Base-by-base conservation (phyloP, 2,888 invertebrate species). In the Metallyticus violacea region DNA sequence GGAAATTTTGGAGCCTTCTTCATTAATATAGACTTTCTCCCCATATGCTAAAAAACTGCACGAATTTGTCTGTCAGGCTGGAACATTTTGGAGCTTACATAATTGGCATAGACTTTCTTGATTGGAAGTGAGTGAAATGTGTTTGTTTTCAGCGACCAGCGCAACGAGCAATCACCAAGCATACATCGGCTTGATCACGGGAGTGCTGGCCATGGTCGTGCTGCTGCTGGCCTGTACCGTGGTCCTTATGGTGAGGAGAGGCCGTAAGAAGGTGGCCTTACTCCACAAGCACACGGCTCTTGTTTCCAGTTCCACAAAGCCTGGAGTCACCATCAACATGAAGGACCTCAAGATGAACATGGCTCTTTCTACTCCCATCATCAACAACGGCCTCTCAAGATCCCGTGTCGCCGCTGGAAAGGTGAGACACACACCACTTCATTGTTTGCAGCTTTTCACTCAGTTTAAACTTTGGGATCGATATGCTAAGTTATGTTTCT, bases 131-230 rank as follows among this genome's bases (percentile, higher is more conserved):
- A 62, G 15, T 6, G 9, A 4, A 15, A 62, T 62, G 15, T 62
- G 2, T 83, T 27, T 79, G 79, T 81, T 29, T 77, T 26, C 91
- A 91, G 95, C 91, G 90, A 95, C 91, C 89, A 95, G 91, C 91
- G 94, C 91, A 89, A 95, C 93, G 89, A 94, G 91, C 92, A 94
- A 93, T 89, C 93, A 94, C 9, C 92, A 93, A 77, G 90, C 93
- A 88, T 94, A 95, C 87, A 94, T 95, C 9, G 94, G 95, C 0
- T 91, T 96, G 1, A 93, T 96, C 26, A 95, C 95, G 77, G 95
- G 95, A 0, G 94, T 94, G 0, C 90, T 96, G 88, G 95, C 95
- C 3, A 94, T 95, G 90, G 92, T 95, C 81, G 94, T 94, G 0
- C 92, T 96, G 7, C 92, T 96, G 27, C 91, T 95, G 87, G 94